Evolutionary conservation across 2,888 invertebrate genomes (phyloP), one percentile per base, ranked within the genome.

Genomic region (Mythimna vitellina): DNA sequence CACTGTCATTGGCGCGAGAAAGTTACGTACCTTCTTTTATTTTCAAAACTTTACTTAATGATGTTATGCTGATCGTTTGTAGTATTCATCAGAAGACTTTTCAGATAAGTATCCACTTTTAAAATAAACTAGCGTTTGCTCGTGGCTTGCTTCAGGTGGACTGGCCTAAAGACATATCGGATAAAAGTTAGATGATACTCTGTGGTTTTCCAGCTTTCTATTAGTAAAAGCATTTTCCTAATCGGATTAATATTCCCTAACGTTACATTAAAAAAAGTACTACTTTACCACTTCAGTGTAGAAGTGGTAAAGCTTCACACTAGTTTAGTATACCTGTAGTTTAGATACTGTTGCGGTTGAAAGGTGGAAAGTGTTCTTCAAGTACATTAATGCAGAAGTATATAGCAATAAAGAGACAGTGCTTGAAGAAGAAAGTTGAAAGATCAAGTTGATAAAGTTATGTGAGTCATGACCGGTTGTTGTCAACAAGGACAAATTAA

Each of bases 31-130:
- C 77, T 73, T 83, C 76, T 78, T 81, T 84, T 83, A 81, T 78
- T 78, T 82, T 72, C 58, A 68, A 77, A 72, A 84, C 84, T 85
- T 87, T 87, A 86, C 87, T 86, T 87, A 87, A 89, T 88, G 85
- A 85, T 82, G 78, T 78, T 75, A 78, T 78, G 72, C 78, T 78
- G 53, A 65, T 70, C 0, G 10, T 54, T 49, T 62, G 35, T 62
- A 22, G 32, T 42, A 58, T 60, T 79, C 42, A 63, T 35, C 25
- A 5, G 29, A 49, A 22, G 32, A 3, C 14, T 42, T 49, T n/a
- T 53, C 14, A 42, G 25, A 64, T 22, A 22, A 64, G 6, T 38
- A n/a, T 3, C 2, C 29, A 56, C 7, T 29, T n/a, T 63, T 22
- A 25, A 46, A 22, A 17, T 51, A 25, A 42, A 25, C n/a, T 35